Evolutionary conservation across 1,140 invertebrate genomes (phyloP), one percentile per base, ranked within the genome.

Genomic region (Chironomus striatipennis): DNA sequence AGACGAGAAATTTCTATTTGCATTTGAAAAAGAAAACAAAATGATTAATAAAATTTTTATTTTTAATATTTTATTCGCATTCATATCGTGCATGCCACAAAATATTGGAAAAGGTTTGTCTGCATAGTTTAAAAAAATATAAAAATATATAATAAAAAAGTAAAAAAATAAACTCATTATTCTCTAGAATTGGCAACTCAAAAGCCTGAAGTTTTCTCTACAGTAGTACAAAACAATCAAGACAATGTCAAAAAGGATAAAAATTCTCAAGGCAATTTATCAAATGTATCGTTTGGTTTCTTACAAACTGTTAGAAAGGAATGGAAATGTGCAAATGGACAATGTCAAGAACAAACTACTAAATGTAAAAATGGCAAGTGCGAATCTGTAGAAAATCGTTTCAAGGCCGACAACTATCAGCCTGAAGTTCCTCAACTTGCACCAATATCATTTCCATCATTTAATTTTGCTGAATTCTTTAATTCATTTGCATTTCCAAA

Each of bases 361-460:
- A 70, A 70, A 20, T 70, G 65, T 7, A 70, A 18, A 70, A 70
- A 70, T 70, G 65, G 65, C n/a, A 21, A 9, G 9, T 70, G 65
- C 10, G 20, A 70, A 18, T 20, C 17, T 18, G 65, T 20, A 20
- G 18, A 70, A 7, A 70, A 70, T 18, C 9, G 17, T 70, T 70
- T 70, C 65, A 70, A 70, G 65, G 65, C 65, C 17, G 65, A 70
- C 9, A 70, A 70, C 18, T 70, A 57, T 15, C 47, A 57, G n/a
- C 47, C 47, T n/a, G 47, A 57, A 12, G 12, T 57, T n/a, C 47
- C 47, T 1, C 12, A 57, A 57, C 12, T 57, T 15, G 47, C 12
- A n/a, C 47, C 47, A 1, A n/a, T 57, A 1, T 10, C 47, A 12
- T 57, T 57, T 5, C 47, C 47, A 57, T 12, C 12, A 12, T n/a